A percentile compares a stretch with the other conserved stretches of the same genome.
These are phyloP conservation scores for Otolemur garnettii DNA, from an alignment of 2,113 vertebrate genomes.

Conservation along the genomic window DNA sequence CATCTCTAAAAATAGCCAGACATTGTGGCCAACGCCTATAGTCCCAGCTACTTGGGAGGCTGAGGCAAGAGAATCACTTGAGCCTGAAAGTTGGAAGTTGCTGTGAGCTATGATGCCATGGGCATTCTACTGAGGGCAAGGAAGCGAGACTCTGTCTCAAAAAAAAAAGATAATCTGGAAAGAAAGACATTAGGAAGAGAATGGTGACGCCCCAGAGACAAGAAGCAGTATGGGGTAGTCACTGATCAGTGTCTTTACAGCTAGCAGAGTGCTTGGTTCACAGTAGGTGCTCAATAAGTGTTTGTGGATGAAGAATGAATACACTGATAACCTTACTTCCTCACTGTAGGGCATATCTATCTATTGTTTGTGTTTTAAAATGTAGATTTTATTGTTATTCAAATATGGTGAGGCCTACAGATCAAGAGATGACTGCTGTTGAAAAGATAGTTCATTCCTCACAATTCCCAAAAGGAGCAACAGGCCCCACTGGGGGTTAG, in stretches of 20 bases:
- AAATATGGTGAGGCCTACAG: background rate
- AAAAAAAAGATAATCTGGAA: too few relatives aligned
- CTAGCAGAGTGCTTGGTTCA: background rate
- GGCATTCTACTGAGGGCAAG: too few relatives aligned
- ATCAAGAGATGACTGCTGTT: background rate
- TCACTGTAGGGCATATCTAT: background rate
- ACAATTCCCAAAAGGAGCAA: background rate
- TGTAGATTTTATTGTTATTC: background rate
- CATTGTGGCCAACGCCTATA: too few relatives aligned
- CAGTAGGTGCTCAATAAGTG: background rate
- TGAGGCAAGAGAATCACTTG: too few relatives aligned
- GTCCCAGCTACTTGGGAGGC: too few relatives aligned
- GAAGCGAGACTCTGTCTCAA: too few relatives aligned
- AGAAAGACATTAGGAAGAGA: background rate
- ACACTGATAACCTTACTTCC: background rate
- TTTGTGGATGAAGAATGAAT: background rate
- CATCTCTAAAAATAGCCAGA: too few relatives aligned
- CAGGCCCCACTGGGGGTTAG: rapidly evolving
- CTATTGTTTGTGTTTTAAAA: background rate
- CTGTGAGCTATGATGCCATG: too few relatives aligned
- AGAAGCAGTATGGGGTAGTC: rapidly evolving
- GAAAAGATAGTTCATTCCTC: background rate
- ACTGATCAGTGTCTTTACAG: background rate
- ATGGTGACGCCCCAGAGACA: background rate
- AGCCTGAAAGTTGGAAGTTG: too few relatives aligned